Conservation (phyloP, 2,888 invertebrate species). For the Myopa tessellatipennis region DNA sequence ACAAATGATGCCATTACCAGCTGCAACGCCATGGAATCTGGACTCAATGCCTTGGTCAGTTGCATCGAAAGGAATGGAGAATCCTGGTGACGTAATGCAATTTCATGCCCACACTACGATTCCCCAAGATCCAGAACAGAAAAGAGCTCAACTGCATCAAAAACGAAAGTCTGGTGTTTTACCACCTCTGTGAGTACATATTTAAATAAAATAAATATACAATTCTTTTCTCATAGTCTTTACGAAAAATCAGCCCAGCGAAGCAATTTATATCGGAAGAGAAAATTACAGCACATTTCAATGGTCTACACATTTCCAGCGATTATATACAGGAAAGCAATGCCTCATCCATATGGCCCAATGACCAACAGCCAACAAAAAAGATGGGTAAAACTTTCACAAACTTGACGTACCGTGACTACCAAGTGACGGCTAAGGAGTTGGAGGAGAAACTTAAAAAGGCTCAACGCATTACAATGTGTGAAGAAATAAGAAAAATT, state of each 20-base stretch:
- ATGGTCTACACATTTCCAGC: slow-evolving; percentile 78
- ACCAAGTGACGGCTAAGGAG: slow-evolving; percentile 64
- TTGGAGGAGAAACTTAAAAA: slow-evolving; percentile 65
- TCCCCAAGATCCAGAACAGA: slow-evolving; percentile 38
- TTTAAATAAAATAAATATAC: background rate
- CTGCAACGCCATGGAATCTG: slow-evolving; percentile 68
- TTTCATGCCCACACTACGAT: slow-evolving; percentile 47
- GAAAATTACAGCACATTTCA: slow-evolving; percentile 84
- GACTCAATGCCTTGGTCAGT: slow-evolving; percentile 70
- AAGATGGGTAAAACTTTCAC: slow-evolving; percentile 53
- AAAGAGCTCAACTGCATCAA: slow-evolving; percentile 54
- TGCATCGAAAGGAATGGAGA: slow-evolving; percentile 65
- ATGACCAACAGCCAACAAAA: slow-evolving; percentile 46
- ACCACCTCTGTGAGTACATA: slow-evolving; percentile 70
- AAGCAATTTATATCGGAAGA: slow-evolving; percentile 87
- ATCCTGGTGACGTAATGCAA: slow-evolving; percentile 63
- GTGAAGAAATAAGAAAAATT: slow-evolving; percentile 78
- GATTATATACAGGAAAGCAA: slow-evolving; percentile 58
- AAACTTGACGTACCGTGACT: slow-evolving; percentile 58
- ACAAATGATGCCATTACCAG: slow-evolving; percentile 54
- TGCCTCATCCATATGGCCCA: slow-evolving; percentile 40
- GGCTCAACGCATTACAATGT: slow-evolving; percentile 73
- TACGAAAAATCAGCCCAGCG: slow-evolving; percentile 69
- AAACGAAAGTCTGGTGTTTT: slow-evolving; percentile 63
- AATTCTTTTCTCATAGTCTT: slow-evolving; percentile 33